Evolutionary conservation across 1,140 invertebrate genomes (phyloP).

Genomic region (Anagrus nilaparvatae): DNA sequence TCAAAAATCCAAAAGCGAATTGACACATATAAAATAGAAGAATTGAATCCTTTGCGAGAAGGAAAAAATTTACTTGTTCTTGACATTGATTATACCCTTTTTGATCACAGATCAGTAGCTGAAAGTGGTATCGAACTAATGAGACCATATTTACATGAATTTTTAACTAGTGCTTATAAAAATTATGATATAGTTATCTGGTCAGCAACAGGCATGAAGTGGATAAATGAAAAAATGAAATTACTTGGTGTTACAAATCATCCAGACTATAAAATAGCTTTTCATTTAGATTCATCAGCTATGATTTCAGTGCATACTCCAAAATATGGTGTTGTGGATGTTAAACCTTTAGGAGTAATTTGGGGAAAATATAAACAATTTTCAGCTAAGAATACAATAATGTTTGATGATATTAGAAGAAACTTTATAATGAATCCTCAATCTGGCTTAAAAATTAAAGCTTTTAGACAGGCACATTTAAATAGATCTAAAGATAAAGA

Average conservation of each 20-base stretch:
- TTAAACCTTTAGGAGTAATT: constrained; percentile 91
- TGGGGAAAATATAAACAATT: constrained; percentile 93
- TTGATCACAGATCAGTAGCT: constrained; percentile 87
- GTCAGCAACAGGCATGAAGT: constrained; percentile 97
- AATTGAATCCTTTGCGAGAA: constrained; percentile 68
- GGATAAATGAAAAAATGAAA: constrained; percentile 97
- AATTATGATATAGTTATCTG: constrained; percentile 82
- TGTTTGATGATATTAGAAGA: constrained; percentile 94
- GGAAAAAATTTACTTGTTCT: constrained; percentile 87
- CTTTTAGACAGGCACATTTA: constrained; percentile 82
- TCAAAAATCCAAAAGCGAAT: constrained; percentile 75
- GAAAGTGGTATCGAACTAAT: constrained; percentile 84
- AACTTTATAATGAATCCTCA: constrained; percentile 98
- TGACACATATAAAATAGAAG: constrained; percentile 74
- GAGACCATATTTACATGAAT: constrained; percentile 92
- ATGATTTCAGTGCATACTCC: constrained; percentile 91
- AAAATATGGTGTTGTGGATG: constrained; percentile 84
- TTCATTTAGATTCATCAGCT: constrained; percentile 80
- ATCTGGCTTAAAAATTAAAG: constrained; percentile 80
- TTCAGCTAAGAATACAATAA: constrained; percentile 86
- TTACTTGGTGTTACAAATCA: constrained; percentile 75
- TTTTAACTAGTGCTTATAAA: constrained; percentile 82
- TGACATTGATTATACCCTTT: constrained; percentile 95
- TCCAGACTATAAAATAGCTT: constrained; percentile 84
- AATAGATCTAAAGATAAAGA: constrained; percentile 80